Percentiles rank a stretch among this genome's conserved stretches.
Conservation (phyloP, 2,888 invertebrate species). For the Doris montereyensis region DNA sequence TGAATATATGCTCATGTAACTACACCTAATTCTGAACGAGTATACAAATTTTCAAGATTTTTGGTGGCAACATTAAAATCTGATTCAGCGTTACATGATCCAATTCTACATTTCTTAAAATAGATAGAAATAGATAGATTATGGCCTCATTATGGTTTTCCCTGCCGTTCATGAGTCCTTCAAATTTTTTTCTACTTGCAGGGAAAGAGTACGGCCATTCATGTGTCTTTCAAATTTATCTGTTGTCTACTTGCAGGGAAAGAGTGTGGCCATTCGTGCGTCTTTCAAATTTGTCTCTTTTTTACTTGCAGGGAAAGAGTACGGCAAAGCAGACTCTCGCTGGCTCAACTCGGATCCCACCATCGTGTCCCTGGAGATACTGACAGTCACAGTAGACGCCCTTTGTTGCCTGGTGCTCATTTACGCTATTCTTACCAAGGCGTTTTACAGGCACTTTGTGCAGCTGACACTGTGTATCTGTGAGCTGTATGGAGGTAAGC, state of each 20-base stretch:
- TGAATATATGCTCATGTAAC: no score
- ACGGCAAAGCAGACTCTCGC: constrained; percentile 70
- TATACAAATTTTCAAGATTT: no score
- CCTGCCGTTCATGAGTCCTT: background rate
- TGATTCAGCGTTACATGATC: no score
- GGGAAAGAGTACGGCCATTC: background rate
- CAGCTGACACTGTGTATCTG: constrained; percentile 68
- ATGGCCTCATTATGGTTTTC: no score
- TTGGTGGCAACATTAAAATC: no score
- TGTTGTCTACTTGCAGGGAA: no score
- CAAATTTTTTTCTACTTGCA: background rate
- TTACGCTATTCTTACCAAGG: constrained; percentile 58
- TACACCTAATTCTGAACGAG: no score
- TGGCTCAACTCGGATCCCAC: constrained; percentile 69
- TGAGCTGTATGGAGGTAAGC: constrained; percentile 70
- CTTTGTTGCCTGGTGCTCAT: constrained; percentile 58
- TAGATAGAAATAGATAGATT: no score
- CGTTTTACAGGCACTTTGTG: constrained; percentile 63
- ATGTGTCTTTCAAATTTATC: background rate
- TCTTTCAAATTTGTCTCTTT: no score
- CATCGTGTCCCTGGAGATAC: constrained; percentile 67
- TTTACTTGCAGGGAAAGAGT: constrained; percentile 68
- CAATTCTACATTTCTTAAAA: no score
- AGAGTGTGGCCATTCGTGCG: background rate
- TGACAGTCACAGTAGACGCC: constrained; percentile 64